A percentile compares a stretch with the other conserved stretches of the same genome.
Evolutionary conservation across 2,797 vertebrate species (phyloP).

Genomic region (Paedocypris micromegethes): DNA sequence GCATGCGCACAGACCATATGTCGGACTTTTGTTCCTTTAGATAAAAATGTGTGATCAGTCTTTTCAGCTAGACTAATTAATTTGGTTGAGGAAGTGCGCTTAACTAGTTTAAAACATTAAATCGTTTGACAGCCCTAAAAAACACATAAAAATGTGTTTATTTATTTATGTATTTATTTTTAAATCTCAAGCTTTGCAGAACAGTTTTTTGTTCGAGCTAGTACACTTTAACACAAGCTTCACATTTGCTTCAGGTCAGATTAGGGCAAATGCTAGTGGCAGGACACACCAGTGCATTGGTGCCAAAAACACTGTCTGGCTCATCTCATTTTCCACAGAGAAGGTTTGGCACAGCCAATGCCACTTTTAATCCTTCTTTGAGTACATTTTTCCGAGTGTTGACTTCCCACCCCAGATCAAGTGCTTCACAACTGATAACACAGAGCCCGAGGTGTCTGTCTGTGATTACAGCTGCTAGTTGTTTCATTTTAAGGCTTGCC

Average conservation of each 20-base stretch:
- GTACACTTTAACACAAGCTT: neutral
- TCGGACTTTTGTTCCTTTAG: too few species aligned
- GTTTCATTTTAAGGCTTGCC: slow-evolving; percentile 23
- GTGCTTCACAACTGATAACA: slow-evolving; percentile 33
- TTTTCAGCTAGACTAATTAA: too few species aligned
- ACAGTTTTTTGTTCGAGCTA: neutral
- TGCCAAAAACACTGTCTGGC: slow-evolving; percentile 31
- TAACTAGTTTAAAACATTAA: too few species aligned
- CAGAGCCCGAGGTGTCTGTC: slow-evolving; percentile 24
- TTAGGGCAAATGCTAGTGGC: slow-evolving; percentile 14
- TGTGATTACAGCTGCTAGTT: slow-evolving; percentile 9
- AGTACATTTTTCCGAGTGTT: slow-evolving; percentile 25
- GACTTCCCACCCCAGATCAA: slow-evolving; percentile 32
- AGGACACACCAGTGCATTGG: slow-evolving; percentile 8
- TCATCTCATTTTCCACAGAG: slow-evolving; percentile 31
- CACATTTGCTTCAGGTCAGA: slow-evolving; percentile 20
- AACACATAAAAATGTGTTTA: too few species aligned
- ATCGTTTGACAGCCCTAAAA: too few species aligned
- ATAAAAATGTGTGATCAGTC: too few species aligned
- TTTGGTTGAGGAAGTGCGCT: too few species aligned
- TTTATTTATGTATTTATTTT: too few species aligned
- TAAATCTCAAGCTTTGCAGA: neutral
- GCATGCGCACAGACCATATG: too few species aligned
- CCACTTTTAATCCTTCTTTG: slow-evolving; percentile 31
- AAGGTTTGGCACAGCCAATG: slow-evolving; percentile 18